These are phyloP conservation scores for Meta bourneti DNA, from an alignment of 2,888 invertebrate species.

Conservation along the genomic window DNA sequence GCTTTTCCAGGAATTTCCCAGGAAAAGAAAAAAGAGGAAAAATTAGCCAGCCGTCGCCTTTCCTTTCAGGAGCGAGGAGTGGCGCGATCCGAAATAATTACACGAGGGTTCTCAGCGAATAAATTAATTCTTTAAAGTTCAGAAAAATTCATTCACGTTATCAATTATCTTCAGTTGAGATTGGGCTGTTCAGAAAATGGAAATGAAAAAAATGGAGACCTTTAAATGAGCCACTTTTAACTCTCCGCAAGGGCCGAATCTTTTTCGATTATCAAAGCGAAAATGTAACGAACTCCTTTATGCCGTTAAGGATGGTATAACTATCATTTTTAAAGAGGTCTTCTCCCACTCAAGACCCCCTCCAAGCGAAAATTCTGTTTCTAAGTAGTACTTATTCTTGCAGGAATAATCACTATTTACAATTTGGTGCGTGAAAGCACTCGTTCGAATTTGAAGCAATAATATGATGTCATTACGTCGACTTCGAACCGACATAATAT, in stretches of 20 bases:
- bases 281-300: conserved; percentile 22
- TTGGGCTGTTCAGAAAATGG: conserved; percentile 35
- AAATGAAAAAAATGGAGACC: conserved; percentile 1
- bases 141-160: conserved; percentile 55
- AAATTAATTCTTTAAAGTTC: conserved; percentile 41
- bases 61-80: background rate
- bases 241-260: conserved; percentile 36
- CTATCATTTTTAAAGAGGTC: background rate
- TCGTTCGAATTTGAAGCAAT: background rate
- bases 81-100: conserved; percentile 63
- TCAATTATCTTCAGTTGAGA: conserved; percentile 55
- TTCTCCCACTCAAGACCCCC: background rate
- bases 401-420: background rate
- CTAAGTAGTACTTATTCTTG: background rate
- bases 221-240: conserved; percentile 53
- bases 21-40: conserved; percentile 22
- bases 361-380: background rate
- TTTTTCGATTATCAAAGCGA: conserved; percentile 65
- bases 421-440: background rate
- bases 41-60: conserved; percentile 35
- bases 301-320: background rate
- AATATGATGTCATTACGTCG: background rate
- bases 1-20: background rate
- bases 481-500: background rate
- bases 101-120: conserved; percentile 34